phyloP scores from a whole-genome alignment of 1,140 invertebrate species.

The Bilobella aurantiaca region DNA sequence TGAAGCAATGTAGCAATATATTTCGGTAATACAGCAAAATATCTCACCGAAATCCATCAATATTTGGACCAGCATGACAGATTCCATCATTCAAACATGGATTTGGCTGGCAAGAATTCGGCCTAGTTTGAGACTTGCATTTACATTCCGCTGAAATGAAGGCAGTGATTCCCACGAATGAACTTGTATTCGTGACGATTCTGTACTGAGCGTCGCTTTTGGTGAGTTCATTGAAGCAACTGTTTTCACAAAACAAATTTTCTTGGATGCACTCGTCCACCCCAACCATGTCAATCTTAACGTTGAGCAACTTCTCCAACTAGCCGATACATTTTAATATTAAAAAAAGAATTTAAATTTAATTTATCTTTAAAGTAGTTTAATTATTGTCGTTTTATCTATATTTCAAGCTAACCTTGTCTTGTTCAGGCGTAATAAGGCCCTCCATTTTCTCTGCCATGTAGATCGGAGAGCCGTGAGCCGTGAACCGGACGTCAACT shows the following conservation, averaged over 20 bases:
- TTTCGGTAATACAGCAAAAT: no score
- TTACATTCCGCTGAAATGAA: constrained; percentile 63
- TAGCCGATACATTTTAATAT: constrained; percentile 37
- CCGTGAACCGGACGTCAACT: constrained; percentile 74
- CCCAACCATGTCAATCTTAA: constrained; percentile 67
- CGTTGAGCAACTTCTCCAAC: constrained; percentile 57
- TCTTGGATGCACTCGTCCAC: constrained; percentile 78
- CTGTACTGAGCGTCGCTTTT: constrained; percentile 59
- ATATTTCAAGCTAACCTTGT: constrained; percentile 51
- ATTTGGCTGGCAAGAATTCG: constrained; percentile 33
- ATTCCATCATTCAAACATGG: constrained; percentile 43
- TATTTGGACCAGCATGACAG: constrained; percentile 36
- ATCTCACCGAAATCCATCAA: constrained; percentile 18
- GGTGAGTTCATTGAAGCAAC: constrained; percentile 60
- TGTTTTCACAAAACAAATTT: constrained; percentile 51
- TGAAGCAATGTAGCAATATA: no score
- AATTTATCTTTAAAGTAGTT: no score
- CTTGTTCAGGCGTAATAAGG: constrained; percentile 53
- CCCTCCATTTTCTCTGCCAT: constrained; percentile 72
- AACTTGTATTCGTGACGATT: constrained; percentile 78
- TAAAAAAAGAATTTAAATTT: background rate
- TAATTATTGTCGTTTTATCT: no score
- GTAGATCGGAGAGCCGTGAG: constrained; percentile 84
- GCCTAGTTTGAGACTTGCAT: constrained; percentile 46
- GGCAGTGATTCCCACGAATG: constrained; percentile 77